A percentile compares a stretch with the other conserved stretches of the same genome.
These are phyloP conservation scores for Trichogramma pretiosum DNA, from an alignment of 1,140 invertebrate genomes.

Conservation along the genomic window DNA sequence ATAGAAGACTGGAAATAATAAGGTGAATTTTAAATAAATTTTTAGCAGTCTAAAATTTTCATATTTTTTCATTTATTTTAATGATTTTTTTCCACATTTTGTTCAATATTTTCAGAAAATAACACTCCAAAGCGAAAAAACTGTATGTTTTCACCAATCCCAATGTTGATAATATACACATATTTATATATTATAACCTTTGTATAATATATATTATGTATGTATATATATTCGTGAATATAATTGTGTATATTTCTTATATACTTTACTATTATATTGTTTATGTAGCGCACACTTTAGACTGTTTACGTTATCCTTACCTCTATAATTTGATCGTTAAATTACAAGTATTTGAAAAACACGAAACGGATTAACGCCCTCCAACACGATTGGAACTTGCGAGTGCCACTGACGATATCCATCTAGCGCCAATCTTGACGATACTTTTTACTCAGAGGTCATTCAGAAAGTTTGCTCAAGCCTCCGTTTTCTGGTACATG, in stretches of 20 bases:
- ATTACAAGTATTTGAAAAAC: conserved; percentile 49
- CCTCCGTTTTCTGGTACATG: conserved; percentile 6
- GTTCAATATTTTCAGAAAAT: conserved; percentile 51
- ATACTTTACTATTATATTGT: conserved; percentile 45
- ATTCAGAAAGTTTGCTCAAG: no score
- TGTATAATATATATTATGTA: conserved; percentile 38
- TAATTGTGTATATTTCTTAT: conserved; percentile 45
- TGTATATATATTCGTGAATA: conserved; percentile 41
- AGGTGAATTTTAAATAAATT: conserved; percentile 16
- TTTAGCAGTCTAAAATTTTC: conserved; percentile 20
- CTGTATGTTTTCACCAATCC: conserved; percentile 45
- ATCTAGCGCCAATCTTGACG: neutral
- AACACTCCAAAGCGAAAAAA: conserved; percentile 50
- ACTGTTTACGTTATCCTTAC: conserved; percentile 45
- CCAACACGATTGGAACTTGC: no score
- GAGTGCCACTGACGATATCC: neutral
- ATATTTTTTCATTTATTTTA: conserved; percentile 44
- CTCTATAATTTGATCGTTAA: conserved; percentile 47
- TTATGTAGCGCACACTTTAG: conserved; percentile 46
- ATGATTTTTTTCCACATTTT: conserved; percentile 48
- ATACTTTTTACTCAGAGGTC: no score
- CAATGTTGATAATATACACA: conserved; percentile 40
- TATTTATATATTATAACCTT: conserved; percentile 40
- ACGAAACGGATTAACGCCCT: conserved; percentile 44
- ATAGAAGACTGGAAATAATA: conserved; percentile 1